Conservation (phyloP, 64 coral and sea anemone genomes). For the Porites lutea region DNA sequence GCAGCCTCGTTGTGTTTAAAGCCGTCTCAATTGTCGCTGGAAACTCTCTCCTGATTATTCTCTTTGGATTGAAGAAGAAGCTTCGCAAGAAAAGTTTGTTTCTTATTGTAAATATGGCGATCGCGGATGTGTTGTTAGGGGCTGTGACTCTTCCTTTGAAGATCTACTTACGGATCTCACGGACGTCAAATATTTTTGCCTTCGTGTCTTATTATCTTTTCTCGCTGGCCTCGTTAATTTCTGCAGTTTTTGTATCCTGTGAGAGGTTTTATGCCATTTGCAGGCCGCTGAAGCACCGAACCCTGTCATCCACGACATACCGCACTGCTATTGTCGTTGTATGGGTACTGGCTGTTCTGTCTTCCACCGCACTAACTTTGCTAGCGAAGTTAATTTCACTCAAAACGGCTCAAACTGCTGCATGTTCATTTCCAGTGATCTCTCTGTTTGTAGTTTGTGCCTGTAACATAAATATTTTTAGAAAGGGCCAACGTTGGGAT, state of each 20-base stretch:
- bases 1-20: neutral
- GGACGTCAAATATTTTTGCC: too few species aligned
- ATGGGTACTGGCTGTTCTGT: neutral
- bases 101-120: neutral
- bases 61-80: slow-evolving; percentile 2
- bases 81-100: neutral
- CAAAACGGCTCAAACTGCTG: neutral
- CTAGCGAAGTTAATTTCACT: neutral
- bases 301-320: neutral
- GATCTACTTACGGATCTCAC: neutral
- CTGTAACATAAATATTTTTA: neutral
- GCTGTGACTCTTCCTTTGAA: neutral
- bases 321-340: neutral
- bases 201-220: neutral
- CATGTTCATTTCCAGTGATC: neutral
- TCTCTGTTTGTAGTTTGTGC: neutral
- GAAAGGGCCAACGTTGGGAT: neutral
- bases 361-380: too few species aligned
- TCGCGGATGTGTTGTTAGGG: neutral
- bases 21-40: neutral
- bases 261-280: neutral
- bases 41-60: neutral
- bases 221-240: neutral
- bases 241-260: neutral
- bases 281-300: neutral